Base-by-base conservation (phyloP, 1,140 invertebrate genomes). In the Macrotrachela quadricornifera region DNA sequence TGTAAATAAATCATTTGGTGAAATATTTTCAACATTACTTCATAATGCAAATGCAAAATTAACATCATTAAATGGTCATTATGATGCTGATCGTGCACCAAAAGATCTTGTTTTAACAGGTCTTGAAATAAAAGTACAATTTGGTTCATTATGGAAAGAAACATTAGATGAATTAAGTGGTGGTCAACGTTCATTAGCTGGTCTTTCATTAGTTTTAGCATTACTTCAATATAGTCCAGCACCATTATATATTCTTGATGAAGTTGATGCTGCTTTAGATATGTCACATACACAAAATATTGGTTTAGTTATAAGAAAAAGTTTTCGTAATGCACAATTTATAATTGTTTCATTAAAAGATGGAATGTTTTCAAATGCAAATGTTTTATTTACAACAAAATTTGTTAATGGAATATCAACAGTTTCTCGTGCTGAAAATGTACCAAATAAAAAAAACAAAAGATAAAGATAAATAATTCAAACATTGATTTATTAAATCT, bases 301-400 rank as follows among this genome's bases (percentile, higher is more conserved):
- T 63, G 92, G 92, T 1, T 76, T 77, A 50, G 95, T 99, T 85
- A 74, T 99, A 10, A 82, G 82, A 62, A 78, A 78, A 38, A 87
- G 96, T 71, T 99, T 99, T 63, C 83, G 78, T 60, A 79, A 82
- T 66, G 94, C 90, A 11, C 87, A 86, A 76, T 99, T 99, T 68
- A 86, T 99, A 59, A 81, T 99, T 55, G 94, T 99, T 0, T 97
- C 92, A 0, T 74, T 99, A 13, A 99, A 99, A 69, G 88, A 99
- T 71, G 92, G 92, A 30, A 95, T 99, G 84, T 97, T 96, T 69
- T 91, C 86, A 66, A 95, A 99, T 73, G 92, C 94, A 0, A 97
- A 97, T 72, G 88, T 97, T 30, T 67, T 99, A 16, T 99, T 88
- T 72, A 80, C 82, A 50, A 96, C 92, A 0, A 79, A 80, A 61